A percentile compares a stretch with the other conserved stretches of the same genome.
phyloP scores from a whole-genome alignment of 2,113 vertebrate species.

The Oryzias celebensis region DNA sequence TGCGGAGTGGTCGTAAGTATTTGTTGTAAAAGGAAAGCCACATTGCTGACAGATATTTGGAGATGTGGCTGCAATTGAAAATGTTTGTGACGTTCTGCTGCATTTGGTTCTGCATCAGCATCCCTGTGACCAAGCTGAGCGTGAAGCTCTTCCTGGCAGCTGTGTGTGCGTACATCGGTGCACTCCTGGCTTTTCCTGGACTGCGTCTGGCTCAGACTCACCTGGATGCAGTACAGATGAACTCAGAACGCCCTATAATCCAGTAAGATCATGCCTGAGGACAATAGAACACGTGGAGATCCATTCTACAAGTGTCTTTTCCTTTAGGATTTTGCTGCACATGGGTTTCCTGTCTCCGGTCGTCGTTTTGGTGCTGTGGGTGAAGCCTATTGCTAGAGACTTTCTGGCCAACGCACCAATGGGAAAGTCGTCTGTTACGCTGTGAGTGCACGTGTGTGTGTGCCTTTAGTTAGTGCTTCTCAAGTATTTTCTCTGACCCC shows the following conservation, averaged over 20 bases:
- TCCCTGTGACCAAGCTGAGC: slow-evolving; percentile 84
- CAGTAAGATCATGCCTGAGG: slow-evolving; percentile 73
- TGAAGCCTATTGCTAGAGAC: slow-evolving; percentile 89
- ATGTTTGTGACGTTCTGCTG: not conserved
- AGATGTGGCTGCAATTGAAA: not conserved
- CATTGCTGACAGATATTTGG: no score
- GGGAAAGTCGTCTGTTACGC: slow-evolving; percentile 78
- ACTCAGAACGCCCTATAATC: slow-evolving; percentile 78
- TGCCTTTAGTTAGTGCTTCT: not conserved
- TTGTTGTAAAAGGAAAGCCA: not conserved
- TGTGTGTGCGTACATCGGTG: slow-evolving; percentile 85
- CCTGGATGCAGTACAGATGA: slow-evolving; percentile 85
- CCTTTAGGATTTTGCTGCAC: slow-evolving; percentile 83
- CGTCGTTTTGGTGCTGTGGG: slow-evolving; percentile 85
- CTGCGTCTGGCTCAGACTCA: slow-evolving; percentile 95
- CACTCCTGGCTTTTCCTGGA: slow-evolving; percentile 91
- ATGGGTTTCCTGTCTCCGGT: slow-evolving; percentile 88
- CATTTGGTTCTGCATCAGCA: slow-evolving; percentile 59
- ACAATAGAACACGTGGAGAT: not conserved
- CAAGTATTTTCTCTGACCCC: no score
- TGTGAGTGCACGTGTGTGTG: slow-evolving; percentile 75
- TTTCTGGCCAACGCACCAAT: slow-evolving; percentile 84
- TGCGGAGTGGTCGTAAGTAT: slow-evolving; percentile 88
- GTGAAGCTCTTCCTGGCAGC: slow-evolving; percentile 85
- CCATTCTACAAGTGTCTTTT: not conserved